Evolutionary conservation across 2,113 vertebrate species (phyloP).

Genomic region (Dipodomys ordii): DNA sequence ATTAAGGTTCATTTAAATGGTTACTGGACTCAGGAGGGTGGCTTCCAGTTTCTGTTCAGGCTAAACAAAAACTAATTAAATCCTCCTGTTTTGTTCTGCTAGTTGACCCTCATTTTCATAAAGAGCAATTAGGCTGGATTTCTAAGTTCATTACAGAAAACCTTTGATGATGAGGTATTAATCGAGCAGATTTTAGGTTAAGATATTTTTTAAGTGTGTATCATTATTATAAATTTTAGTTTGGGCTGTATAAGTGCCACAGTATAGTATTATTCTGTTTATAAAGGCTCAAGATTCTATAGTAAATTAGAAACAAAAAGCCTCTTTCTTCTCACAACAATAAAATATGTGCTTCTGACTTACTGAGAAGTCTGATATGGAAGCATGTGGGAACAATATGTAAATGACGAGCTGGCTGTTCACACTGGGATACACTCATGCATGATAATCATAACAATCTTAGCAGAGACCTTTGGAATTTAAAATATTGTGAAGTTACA

Average conservation of each 20-base stretch:
- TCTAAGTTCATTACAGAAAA: background rate
- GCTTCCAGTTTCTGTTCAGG: background rate
- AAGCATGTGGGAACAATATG: slow-evolving; percentile 47
- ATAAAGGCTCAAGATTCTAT: slow-evolving; percentile 54
- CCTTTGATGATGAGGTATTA: background rate
- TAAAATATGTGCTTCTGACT: slow-evolving; percentile 71
- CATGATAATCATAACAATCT: slow-evolving; percentile 75
- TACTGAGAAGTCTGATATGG: slow-evolving; percentile 69
- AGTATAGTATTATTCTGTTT: slow-evolving; percentile 46
- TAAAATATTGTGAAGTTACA: slow-evolving; percentile 29
- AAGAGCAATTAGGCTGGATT: slow-evolving; percentile 29
- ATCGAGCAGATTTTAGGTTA: background rate
- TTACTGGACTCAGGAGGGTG: background rate
- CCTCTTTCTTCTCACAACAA: slow-evolving; percentile 64
- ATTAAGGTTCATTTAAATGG: background rate
- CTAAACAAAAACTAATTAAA: slow-evolving; percentile 32
- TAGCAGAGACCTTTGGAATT: slow-evolving; percentile 71
- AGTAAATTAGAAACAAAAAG: slow-evolving; percentile 71
- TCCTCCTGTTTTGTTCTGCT: background rate
- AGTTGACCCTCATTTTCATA: slow-evolving; percentile 11
- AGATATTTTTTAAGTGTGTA: background rate
- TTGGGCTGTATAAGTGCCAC: background rate
- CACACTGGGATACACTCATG: slow-evolving; percentile 69
- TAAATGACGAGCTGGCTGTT: slow-evolving; percentile 77
- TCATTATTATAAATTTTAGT: background rate